Evolutionary conservation across 1,140 invertebrate species (phyloP), one percentile per base, ranked within the genome.

Genomic region (Brachionus manjavacas): DNA sequence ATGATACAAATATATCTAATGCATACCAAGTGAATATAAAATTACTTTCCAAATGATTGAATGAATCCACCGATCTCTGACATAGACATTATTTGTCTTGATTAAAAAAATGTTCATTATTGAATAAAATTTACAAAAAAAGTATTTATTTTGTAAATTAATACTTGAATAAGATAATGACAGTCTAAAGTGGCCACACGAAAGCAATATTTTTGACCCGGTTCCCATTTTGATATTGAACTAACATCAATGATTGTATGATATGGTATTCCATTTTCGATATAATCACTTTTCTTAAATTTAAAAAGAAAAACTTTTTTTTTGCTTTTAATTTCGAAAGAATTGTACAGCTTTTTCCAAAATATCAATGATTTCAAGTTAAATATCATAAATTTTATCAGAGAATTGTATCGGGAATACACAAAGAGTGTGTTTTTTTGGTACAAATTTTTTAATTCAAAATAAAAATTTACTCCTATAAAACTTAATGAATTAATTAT

Each of bases 11-110:
- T 35, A 35, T 7, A 6, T 3, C 0, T 7, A 35, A 6, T 35
- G 31, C n/a, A n/a, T n/a, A 35, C 4, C 1, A 6, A 72, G 8
- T n/a, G n/a, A 72, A 20, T n/a, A 72, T 6, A 68, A 68, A 68
- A 39, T 72, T 72, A 72, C 68, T 92, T 94, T 94, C 94, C 94
- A 95, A 76, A 93, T 89, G 86, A 95, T 94, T 52, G 94, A 94
- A 88, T 94, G 92, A 86, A 93, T 93, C 94, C 94, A 95, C 88
- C 95, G 94, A 90, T 95, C 94, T 88, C 94, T 91, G 8, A 93
- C 92, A 86, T 94, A 94, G 43, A 92, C 91, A 88, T 94, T 94
- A 86, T 92, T 93, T 23, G 93, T 93, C 92, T 72, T 35, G 31
- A 35, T 35, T 35, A 7, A 35, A 35, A 35, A 6, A 35, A 35